Evolutionary conservation across 37 sponge, comb jelly and placozoan species (phyloP).

Genomic region (Geodia barretti): DNA sequence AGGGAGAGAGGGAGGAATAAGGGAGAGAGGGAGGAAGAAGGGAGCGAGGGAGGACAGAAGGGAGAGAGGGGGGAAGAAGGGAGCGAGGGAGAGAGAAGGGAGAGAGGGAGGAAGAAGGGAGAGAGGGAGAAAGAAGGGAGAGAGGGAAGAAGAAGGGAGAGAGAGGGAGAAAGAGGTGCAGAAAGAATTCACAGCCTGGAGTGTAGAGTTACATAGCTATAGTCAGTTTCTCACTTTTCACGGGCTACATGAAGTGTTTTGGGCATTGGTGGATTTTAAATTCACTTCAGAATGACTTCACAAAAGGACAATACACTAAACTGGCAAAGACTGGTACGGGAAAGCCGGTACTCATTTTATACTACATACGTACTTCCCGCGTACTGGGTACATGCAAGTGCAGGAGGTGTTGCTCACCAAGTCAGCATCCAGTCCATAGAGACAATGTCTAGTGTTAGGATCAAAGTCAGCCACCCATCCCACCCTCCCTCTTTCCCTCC

Average conservation of each 20-base stretch:
- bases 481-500: neutral
- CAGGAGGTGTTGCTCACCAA: conserved; percentile 69
- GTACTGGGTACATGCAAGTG: neutral
- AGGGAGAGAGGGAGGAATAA: neutral
- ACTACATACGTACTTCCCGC: neutral
- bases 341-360: neutral
- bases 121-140: conserved; percentile 4
- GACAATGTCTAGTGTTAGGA: conserved; percentile 95
- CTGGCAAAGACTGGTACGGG: too few relatives aligned
- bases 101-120: neutral
- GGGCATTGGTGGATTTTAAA: too few relatives aligned
- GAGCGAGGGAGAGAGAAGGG: conserved; percentile 6
- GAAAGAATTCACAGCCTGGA: neutral
- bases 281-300: too few relatives aligned
- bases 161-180: neutral
- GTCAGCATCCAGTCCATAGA: conserved; percentile 99
- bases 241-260: too few relatives aligned
- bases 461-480: too few relatives aligned
- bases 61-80: neutral
- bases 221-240: neutral
- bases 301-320: too few relatives aligned
- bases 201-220: neutral
- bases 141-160: neutral
- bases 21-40: neutral
- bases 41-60: conserved; percentile 5